These are phyloP conservation scores for Lepidurus couesii DNA, from an alignment of 1,140 invertebrate genomes.

Conservation along the genomic window DNA sequence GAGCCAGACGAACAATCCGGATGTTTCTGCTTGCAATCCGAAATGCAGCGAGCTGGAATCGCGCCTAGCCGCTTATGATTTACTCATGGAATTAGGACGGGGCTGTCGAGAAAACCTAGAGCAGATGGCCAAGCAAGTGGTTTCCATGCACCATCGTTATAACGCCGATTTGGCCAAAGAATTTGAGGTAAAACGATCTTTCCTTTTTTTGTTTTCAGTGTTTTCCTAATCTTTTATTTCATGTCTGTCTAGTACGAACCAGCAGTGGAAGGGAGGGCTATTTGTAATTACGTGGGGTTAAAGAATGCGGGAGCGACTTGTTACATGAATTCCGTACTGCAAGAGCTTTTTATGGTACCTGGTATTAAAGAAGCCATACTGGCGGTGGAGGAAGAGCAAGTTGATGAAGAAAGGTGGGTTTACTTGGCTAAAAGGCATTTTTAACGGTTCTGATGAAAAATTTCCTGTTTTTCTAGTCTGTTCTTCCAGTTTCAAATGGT, in stretches of 20 bases:
- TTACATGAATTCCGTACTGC: constrained; percentile 59
- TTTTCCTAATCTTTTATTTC: constrained; percentile 22
- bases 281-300: constrained; percentile 53
- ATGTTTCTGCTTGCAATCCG: constrained; percentile 43
- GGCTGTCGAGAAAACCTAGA: constrained; percentile 44
- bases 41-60: constrained; percentile 48
- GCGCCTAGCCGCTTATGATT: constrained; percentile 48
- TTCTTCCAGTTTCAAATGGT: constrained; percentile 54
- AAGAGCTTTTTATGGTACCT: constrained; percentile 54
- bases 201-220: not conserved
- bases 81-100: constrained; percentile 48
- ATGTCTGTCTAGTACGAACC: constrained; percentile 47
- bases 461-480: constrained; percentile 38
- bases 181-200: constrained; percentile 46
- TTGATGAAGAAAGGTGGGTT: constrained; percentile 44
- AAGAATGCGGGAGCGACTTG: constrained; percentile 60
- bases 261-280: constrained; percentile 48
- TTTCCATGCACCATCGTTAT: constrained; percentile 50
- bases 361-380: constrained; percentile 50
- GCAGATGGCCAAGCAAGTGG: constrained; percentile 44
- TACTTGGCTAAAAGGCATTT: not conserved
- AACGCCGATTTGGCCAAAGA: constrained; percentile 48
- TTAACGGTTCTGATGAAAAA: constrained; percentile 24
- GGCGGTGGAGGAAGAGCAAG: constrained; percentile 46
- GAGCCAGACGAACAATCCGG: not conserved